Conservation (phyloP, 1,140 invertebrate species). For the Solenopsis fugax region DNA sequence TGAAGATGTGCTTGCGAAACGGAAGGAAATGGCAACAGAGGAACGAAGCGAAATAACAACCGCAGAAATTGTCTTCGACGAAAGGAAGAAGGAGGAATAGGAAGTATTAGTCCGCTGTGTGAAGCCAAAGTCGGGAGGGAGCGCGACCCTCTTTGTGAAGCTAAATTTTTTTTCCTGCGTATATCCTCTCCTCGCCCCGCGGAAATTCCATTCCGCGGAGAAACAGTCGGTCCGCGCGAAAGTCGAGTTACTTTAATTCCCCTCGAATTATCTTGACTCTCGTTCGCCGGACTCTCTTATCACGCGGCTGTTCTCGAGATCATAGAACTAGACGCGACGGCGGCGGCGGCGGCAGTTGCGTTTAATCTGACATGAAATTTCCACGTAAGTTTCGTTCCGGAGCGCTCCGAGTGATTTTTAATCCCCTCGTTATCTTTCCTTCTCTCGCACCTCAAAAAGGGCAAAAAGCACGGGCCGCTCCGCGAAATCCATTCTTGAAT, state of each 20-base stretch:
- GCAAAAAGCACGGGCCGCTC: neutral
- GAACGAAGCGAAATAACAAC: slow-evolving; percentile 11
- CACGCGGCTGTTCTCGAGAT: slow-evolving; percentile 47
- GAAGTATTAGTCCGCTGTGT: neutral
- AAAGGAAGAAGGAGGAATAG: neutral
- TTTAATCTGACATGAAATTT: slow-evolving; percentile 62
- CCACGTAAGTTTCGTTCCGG: slow-evolving; percentile 50
- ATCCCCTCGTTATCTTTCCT: slow-evolving; percentile 44
- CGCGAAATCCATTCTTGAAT: slow-evolving; percentile 47
- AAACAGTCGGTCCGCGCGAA: slow-evolving; percentile 28
- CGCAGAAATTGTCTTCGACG: slow-evolving; percentile 30
- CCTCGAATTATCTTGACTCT: slow-evolving; percentile 59
- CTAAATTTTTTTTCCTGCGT: slow-evolving; percentile 22
- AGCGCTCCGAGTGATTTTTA: slow-evolving; percentile 53
- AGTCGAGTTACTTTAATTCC: slow-evolving; percentile 60
- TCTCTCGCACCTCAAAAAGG: neutral
- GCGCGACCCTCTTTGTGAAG: slow-evolving; percentile 8
- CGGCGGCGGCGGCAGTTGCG: slow-evolving; percentile 26
- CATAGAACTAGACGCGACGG: slow-evolving; percentile 45
- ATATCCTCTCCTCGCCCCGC: no score
- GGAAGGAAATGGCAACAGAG: slow-evolving; percentile 6
- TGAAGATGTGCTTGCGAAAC: neutral
- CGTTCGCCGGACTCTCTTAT: slow-evolving; percentile 61
- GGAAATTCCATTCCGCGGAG: slow-evolving; percentile 30
- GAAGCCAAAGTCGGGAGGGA: neutral